Evolutionary conservation across 2,888 invertebrate species (phyloP).

Genomic region (Mamestra brassicae): DNA sequence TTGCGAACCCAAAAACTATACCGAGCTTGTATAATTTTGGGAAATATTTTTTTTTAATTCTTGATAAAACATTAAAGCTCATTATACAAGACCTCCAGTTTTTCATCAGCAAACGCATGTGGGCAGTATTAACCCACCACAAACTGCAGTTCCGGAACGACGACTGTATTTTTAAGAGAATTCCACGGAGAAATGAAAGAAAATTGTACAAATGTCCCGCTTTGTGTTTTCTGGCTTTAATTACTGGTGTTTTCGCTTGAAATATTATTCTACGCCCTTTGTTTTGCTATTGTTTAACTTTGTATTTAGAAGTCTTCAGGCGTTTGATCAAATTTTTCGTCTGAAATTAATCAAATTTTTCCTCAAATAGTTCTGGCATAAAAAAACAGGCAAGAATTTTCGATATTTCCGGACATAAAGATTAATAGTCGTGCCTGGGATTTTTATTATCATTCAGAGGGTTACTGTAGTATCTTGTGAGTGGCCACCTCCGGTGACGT

Average conservation of each 20-base stretch:
- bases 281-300: slow-evolving; percentile 22
- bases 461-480: slow-evolving; percentile 9
- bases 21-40: no score
- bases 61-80: no score
- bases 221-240: slow-evolving; percentile 40
- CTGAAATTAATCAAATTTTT: slow-evolving; percentile 38
- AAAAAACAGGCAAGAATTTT: slow-evolving; percentile 12
- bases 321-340: slow-evolving; percentile 34
- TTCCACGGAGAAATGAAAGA: slow-evolving; percentile 40
- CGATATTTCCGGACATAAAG: slow-evolving; percentile 38
- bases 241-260: slow-evolving; percentile 25
- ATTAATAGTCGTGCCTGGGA: slow-evolving; percentile 34
- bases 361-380: slow-evolving; percentile 29
- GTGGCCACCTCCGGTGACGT: slow-evolving; percentile 22
- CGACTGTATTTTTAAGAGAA: slow-evolving; percentile 39
- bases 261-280: slow-evolving; percentile 35
- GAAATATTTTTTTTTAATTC: no score
- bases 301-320: slow-evolving; percentile 17
- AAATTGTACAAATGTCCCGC: slow-evolving; percentile 49
- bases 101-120: not conserved
- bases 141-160: slow-evolving; percentile 12
- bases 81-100: not conserved
- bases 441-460: slow-evolving; percentile 34
- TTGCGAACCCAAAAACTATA: no score
- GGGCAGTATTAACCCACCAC: not conserved